Evolutionary conservation across 2,797 vertebrate genomes (phyloP).

Genomic region (Dendrocincla fuliginosa): DNA sequence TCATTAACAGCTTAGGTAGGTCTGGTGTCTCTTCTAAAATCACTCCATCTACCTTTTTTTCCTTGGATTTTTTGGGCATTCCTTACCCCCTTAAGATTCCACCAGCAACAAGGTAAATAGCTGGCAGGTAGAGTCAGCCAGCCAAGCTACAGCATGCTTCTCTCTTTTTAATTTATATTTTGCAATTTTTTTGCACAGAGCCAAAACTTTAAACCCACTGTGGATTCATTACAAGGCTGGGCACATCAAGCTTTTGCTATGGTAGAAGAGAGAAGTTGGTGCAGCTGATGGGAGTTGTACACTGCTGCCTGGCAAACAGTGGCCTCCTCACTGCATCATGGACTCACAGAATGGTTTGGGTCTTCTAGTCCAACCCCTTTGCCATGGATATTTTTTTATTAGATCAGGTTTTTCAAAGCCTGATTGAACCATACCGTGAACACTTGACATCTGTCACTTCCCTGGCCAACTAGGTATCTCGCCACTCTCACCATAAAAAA

Average conservation of each 20-base stretch:
- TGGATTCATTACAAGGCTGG: background rate
- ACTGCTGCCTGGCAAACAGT: background rate
- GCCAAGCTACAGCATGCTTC: background rate
- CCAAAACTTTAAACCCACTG: background rate
- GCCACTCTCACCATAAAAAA: background rate
- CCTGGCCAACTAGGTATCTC: background rate
- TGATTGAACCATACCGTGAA: background rate
- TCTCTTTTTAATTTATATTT: background rate
- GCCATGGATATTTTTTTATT: background rate
- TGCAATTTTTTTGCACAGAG: background rate
- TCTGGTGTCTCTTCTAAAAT: background rate
- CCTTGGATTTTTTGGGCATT: background rate
- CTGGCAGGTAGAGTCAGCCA: background rate
- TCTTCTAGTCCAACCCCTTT: background rate
- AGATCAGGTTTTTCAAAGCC: background rate
- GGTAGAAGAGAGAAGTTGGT: background rate
- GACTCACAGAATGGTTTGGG: background rate
- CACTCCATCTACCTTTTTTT: background rate
- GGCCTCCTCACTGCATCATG: rapidly evolving
- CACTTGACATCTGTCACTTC: background rate
- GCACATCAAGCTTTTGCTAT: background rate
- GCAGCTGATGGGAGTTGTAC: background rate
- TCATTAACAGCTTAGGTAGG: background rate
- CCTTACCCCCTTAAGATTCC: background rate
- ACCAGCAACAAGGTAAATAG: background rate